These are phyloP conservation scores for Bombus pascuorum DNA, from an alignment of 1,140 invertebrate species.

Conservation along the genomic window DNA sequence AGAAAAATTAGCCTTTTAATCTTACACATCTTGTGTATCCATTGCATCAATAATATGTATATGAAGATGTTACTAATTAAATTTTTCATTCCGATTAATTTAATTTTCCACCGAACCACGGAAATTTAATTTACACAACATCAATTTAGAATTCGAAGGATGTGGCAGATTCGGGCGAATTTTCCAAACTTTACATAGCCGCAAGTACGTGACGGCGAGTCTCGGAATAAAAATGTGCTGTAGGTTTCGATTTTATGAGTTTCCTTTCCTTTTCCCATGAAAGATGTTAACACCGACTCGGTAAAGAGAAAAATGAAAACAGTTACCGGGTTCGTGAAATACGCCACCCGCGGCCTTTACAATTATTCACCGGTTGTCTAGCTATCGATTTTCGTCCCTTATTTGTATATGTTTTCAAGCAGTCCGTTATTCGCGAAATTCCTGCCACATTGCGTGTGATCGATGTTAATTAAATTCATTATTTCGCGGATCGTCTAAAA, in stretches of 20 bases:
- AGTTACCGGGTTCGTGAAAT: background rate
- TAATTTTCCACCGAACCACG: background rate
- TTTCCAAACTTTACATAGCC: background rate
- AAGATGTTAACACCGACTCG: background rate
- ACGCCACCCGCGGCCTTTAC: background rate
- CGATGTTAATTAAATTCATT: background rate
- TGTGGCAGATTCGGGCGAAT: background rate
- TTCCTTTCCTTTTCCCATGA: too few relatives aligned
- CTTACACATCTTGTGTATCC: background rate
- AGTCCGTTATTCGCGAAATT: background rate
- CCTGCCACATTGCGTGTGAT: background rate
- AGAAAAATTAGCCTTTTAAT: background rate
- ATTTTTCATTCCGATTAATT: background rate
- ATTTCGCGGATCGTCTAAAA: background rate
- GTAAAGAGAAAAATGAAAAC: background rate
- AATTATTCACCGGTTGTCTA: background rate
- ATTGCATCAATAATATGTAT: background rate
- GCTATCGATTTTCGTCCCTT: background rate
- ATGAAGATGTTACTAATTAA: background rate
- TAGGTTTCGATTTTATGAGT: background rate
- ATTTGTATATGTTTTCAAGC: background rate
- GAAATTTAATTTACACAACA: constrained; percentile 1
- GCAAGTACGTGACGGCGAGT: background rate
- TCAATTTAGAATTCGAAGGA: background rate
- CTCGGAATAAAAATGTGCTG: background rate